phyloP scores from a whole-genome alignment of 2,888 invertebrate species.

The Philonicus albiceps region DNA sequence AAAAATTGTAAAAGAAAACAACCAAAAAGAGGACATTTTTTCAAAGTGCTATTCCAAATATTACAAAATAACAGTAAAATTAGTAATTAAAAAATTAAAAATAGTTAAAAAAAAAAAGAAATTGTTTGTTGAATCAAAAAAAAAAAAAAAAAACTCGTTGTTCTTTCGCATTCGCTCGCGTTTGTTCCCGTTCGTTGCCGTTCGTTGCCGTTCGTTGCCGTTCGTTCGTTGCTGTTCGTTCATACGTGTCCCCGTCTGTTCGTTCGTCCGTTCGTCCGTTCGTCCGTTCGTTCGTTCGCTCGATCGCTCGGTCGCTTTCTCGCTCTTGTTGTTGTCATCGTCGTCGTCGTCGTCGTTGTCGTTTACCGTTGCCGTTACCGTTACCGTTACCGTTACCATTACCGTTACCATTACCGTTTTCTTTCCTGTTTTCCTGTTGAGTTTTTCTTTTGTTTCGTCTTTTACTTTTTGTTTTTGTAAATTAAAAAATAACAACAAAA shows the following conservation, averaged over 20 bases:
- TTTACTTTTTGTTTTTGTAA: not conserved
- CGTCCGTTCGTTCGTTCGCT: too few relatives aligned
- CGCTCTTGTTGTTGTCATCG: too few relatives aligned
- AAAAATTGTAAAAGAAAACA: not conserved
- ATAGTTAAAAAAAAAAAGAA: not conserved
- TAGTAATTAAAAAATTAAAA: too few relatives aligned
- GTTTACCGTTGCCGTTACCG: not conserved
- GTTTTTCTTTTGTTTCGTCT: not conserved
- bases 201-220: not conserved
- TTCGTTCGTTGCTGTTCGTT: not conserved
- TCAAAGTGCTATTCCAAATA: not conserved
- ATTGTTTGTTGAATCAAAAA: not conserved
- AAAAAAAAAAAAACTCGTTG: not conserved
- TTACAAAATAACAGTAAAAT: too few relatives aligned
- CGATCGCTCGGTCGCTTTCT: too few relatives aligned
- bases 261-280: too few relatives aligned
- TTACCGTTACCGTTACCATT: too few relatives aligned
- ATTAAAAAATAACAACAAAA: not conserved
- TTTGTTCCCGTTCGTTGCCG: not conserved
- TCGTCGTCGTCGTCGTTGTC: not conserved
- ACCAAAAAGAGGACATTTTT: not conserved
- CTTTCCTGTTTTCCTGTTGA: too few relatives aligned
- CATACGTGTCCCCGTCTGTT: too few relatives aligned
- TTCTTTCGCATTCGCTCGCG: not conserved
- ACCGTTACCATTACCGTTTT: too few relatives aligned